These are phyloP conservation scores for Bombus impatiens DNA, from an alignment of 1,140 invertebrate species.

Conservation along the genomic window DNA sequence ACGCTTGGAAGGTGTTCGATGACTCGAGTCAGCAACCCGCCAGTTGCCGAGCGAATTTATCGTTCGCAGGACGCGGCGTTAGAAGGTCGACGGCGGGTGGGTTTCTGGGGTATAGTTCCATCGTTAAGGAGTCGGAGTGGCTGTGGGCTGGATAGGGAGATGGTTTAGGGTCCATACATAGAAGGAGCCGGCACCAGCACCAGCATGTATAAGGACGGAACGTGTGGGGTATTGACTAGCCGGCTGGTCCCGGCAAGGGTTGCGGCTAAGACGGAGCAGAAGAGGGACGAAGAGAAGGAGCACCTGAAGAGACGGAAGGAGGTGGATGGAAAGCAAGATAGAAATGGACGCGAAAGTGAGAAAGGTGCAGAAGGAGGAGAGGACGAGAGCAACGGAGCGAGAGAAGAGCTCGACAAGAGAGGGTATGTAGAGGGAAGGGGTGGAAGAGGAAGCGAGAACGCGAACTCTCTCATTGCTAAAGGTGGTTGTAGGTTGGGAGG, in stretches of 20 bases:
- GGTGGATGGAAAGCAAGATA: constrained; percentile 56
- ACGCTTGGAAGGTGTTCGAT: constrained; percentile 29
- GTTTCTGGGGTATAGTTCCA: constrained; percentile 66
- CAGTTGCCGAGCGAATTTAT: constrained; percentile 74
- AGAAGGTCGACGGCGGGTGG: constrained; percentile 36
- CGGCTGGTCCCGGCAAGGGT: constrained; percentile 79
- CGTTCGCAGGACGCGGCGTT: constrained; percentile 58
- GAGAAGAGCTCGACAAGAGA: constrained; percentile 5
- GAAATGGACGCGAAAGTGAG: constrained; percentile 59
- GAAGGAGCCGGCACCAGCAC: constrained; percentile 57
- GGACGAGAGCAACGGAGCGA: constrained; percentile 32
- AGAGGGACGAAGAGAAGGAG: constrained; percentile 66
- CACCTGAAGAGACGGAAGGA: constrained; percentile 60
- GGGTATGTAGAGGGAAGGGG: neutral
- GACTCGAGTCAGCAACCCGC: constrained; percentile 71
- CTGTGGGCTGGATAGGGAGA: constrained; percentile 67
- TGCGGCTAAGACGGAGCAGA: constrained; percentile 79
- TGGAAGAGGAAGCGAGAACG: constrained; percentile 40
- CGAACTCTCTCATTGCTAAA: constrained; percentile 68
- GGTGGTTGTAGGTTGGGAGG: constrained; percentile 67
- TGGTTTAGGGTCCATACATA: constrained; percentile 69
- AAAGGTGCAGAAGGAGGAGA: constrained; percentile 45
- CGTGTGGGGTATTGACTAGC: constrained; percentile 78
- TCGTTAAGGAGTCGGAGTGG: constrained; percentile 70
- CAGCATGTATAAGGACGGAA: constrained; percentile 70